Conservation (phyloP, 2,888 invertebrate genomes). For the Theodoxus fluviatilis region DNA sequence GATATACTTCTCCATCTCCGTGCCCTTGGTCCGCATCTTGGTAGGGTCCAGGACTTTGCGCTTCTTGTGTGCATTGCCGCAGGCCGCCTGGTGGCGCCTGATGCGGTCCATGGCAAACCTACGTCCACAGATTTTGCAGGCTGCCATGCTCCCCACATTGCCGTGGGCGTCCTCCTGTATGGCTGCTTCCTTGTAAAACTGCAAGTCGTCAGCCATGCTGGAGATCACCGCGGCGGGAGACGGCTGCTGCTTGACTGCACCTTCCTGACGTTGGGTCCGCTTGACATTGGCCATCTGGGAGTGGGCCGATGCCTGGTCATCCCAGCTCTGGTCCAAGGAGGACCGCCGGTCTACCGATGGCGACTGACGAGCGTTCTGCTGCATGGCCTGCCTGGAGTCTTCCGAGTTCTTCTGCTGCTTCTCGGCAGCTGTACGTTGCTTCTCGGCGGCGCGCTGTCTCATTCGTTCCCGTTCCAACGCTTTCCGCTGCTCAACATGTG, state of each 20-base stretch:
- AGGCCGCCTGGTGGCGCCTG: slow-evolving; percentile 54
- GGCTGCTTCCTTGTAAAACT: slow-evolving; percentile 37
- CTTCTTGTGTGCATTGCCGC: slow-evolving; percentile 53
- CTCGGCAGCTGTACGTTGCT: too few species aligned
- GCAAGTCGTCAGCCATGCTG: slow-evolving; percentile 18
- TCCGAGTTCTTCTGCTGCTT: too few species aligned
- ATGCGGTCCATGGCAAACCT: slow-evolving; percentile 81
- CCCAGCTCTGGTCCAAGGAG: background rate
- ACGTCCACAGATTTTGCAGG: slow-evolving; percentile 81
- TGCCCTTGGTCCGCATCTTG: slow-evolving; percentile 74
- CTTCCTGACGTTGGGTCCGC: too few species aligned
- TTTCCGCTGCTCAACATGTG: too few species aligned
- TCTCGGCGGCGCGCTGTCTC: too few species aligned
- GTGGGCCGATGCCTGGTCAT: background rate
- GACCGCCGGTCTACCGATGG: too few species aligned
- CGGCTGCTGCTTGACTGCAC: too few species aligned
- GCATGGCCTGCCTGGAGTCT: too few species aligned
- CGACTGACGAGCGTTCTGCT: too few species aligned
- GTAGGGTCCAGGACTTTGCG: slow-evolving; percentile 59
- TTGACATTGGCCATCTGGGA: slow-evolving; percentile 8
- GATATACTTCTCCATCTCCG: slow-evolving; percentile 83
- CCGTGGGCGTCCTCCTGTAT: slow-evolving; percentile 38
- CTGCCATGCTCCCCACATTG: slow-evolving; percentile 57
- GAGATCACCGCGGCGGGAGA: background rate
- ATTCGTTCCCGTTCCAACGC: too few species aligned